Conservation (phyloP, 2,113 vertebrate species). For the Semicossyphus pulcher region DNA sequence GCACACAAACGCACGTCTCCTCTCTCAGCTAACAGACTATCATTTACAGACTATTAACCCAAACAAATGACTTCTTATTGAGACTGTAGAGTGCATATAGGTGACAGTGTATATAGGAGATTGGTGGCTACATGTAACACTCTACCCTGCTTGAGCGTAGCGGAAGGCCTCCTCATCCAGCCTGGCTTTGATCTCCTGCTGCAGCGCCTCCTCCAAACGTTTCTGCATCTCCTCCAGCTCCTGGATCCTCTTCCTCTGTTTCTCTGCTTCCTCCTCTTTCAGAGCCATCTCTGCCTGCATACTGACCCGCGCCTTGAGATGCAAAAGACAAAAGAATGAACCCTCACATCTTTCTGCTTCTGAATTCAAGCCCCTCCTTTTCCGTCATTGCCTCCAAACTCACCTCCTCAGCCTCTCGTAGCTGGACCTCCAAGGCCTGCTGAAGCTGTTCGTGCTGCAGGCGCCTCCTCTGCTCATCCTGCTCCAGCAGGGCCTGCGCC, state of each 20-base stretch:
- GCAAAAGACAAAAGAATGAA: not conserved
- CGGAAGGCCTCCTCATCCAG: conserved; percentile 91
- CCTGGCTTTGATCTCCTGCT: conserved; percentile 93
- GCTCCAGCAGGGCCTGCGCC: conserved; percentile 88
- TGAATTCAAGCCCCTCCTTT: not conserved
- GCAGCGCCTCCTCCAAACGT: conserved; percentile 90
- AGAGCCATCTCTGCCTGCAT: conserved; percentile 96
- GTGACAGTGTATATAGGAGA: not conserved
- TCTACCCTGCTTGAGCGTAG: conserved; percentile 91
- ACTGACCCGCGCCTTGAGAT: conserved; percentile 88
- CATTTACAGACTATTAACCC: not conserved
- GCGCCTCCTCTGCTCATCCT: conserved; percentile 90
- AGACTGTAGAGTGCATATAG: not conserved
- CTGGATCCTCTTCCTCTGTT: conserved; percentile 90
- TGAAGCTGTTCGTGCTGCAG: conserved; percentile 93
- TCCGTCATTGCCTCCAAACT: not conserved
- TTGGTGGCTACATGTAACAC: not conserved
- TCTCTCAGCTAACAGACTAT: not conserved
- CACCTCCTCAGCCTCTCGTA: conserved; percentile 92
- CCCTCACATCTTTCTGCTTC: not conserved
- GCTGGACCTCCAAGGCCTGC: conserved; percentile 88
- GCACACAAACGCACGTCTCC: not conserved
- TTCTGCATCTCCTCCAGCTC: conserved; percentile 96
- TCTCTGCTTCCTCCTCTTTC: conserved; percentile 91
- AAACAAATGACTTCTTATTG: conserved; percentile 2